These are phyloP conservation scores for Clistopyga incitator DNA, from an alignment of 2,888 invertebrate species.

Conservation along the genomic window DNA sequence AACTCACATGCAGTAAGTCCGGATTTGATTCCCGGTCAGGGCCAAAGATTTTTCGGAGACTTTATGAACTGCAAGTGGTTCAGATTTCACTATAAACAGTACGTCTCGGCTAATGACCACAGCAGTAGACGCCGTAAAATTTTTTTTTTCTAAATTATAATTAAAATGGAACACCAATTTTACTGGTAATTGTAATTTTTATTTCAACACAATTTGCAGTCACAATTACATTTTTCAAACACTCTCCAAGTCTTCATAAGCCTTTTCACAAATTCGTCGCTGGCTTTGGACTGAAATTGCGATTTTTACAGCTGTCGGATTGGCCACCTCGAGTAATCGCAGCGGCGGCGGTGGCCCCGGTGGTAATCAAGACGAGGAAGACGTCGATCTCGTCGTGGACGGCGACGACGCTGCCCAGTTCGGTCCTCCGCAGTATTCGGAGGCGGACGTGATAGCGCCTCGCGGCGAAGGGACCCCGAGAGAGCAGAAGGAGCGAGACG, in stretches of 20 bases:
- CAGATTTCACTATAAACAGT: too few species aligned
- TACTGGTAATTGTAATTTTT: too few species aligned
- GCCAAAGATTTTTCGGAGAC: too few species aligned
- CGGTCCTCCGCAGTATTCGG: constrained; percentile 94
- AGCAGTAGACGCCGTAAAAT: too few species aligned
- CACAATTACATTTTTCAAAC: neutral
- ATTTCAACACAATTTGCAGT: too few species aligned
- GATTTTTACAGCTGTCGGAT: constrained; percentile 80
- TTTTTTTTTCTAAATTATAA: too few species aligned
- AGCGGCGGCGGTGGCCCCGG: constrained; percentile 69
- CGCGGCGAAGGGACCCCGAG: constrained; percentile 84
- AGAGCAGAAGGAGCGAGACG: constrained; percentile 86
- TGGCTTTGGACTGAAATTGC: neutral
- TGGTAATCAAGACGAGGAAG: constrained; percentile 87
- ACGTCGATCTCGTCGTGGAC: constrained; percentile 92
- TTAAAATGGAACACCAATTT: too few species aligned
- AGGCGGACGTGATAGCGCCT: constrained; percentile 88
- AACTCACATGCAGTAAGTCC: too few species aligned
- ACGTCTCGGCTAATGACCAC: too few species aligned
- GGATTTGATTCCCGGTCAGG: too few species aligned
- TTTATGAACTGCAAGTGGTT: too few species aligned
- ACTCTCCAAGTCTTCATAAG: neutral
- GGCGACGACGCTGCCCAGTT: constrained; percentile 94
- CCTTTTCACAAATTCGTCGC: neutral
- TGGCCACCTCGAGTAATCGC: constrained; percentile 83